Base-by-base conservation (phyloP, 1,140 invertebrate species). In the Ceratina calcarata region DNA sequence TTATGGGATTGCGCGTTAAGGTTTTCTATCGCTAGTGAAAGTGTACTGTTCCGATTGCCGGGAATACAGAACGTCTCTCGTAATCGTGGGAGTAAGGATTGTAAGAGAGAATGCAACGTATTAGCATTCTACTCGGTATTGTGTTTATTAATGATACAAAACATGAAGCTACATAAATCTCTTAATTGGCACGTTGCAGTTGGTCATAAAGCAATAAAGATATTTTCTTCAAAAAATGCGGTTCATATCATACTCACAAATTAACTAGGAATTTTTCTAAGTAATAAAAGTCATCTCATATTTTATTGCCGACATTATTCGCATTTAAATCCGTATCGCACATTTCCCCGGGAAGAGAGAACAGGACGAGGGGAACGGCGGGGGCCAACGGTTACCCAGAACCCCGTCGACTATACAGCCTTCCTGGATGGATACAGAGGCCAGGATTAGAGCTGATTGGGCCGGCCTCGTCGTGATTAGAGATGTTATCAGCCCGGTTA, bases 361-460 rank as follows among this genome's bases (percentile, higher is more conserved):
- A 6, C 37, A 3, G 85, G 81, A 79, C 27, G n/a, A 62, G 32
- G 13, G 67, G 70, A 10, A 15, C 37, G 27, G 81, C 72, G 83
- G 77, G 83, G 80, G 49, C 86, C 82, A 82, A 89, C 85, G 86
- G 89, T 91, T 91, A 89, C 87, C 89, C 89, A 86, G 88, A 87
- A 87, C 85, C 89, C 10, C 87, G 82, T 83, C 87, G 87, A 89
- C 87, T 89, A 88, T 87, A 89, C 90, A 86, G 85, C 81, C 89
- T 88, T 90, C 86, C 87, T 86, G 88, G 85, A 89, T 89, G 89
- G 89, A 89, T 89, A 88, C 79, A 89, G 90, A 89, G 86, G 87
- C 88, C 87, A 88, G 91, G 91, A 92, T 92, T 92, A 92, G 89
- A 90, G 89, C 89, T 91, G 91, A 92, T 92, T 92, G 91, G 91